A percentile compares a stretch with the other conserved stretches of the same genome.
Conservation (phyloP, 1,140 invertebrate genomes). For the Nomia melanderi region DNA sequence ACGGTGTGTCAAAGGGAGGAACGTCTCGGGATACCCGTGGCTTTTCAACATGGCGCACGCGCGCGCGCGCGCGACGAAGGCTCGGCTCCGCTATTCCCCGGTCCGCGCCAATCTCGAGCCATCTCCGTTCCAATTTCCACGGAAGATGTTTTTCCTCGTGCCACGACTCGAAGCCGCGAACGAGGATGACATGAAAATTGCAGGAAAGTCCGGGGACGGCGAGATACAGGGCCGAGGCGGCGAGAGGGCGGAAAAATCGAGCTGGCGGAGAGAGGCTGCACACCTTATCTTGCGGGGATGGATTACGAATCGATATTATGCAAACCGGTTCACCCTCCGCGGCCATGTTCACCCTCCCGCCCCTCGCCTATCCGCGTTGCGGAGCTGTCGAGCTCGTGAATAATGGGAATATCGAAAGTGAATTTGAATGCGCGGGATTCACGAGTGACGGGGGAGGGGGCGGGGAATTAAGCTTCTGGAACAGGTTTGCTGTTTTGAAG, state of each 20-base stretch:
- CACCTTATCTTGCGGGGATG: constrained; percentile 12
- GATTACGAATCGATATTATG: constrained; percentile 45
- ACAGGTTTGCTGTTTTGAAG: too few relatives aligned
- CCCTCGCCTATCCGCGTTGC: too few relatives aligned
- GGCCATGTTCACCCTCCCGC: too few relatives aligned
- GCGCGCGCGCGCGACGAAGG: constrained; percentile 39
- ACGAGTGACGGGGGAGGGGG: too few relatives aligned
- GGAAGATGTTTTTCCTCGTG: constrained; percentile 64
- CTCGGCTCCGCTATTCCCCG: constrained; percentile 24
- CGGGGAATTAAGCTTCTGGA: too few relatives aligned
- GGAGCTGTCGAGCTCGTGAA: too few relatives aligned
- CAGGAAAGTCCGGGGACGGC: constrained; percentile 29
- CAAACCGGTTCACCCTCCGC: not conserved
- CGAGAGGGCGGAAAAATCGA: constrained; percentile 25
- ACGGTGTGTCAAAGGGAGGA: constrained; percentile 44
- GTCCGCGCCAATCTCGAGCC: constrained; percentile 42
- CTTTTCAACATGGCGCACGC: constrained; percentile 52
- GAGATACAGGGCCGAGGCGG: constrained; percentile 7
- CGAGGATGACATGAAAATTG: constrained; percentile 59
- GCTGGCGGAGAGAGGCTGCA: not conserved
- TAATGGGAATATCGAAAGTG: not conserved
- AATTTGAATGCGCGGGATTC: constrained; percentile 9
- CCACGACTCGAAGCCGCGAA: constrained; percentile 51
- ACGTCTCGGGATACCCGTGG: constrained; percentile 1
- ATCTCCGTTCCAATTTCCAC: constrained; percentile 65